These are phyloP conservation scores for Brienomyrus longianalis DNA, from an alignment of 2,113 vertebrate genomes.

Conservation along the genomic window DNA sequence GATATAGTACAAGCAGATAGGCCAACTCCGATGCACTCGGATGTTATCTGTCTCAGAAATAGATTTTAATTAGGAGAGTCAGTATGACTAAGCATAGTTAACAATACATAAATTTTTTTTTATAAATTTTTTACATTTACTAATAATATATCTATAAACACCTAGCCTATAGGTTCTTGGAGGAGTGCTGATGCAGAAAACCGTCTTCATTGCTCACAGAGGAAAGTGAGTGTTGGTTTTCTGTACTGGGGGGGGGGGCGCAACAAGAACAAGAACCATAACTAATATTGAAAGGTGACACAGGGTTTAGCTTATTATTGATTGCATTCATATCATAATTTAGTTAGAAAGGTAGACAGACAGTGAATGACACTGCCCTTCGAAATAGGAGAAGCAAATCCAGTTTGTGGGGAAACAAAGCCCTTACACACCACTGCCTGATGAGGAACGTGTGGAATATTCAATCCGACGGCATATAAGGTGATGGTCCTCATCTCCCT, in stretches of 20 bases:
- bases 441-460: conserved; percentile 75
- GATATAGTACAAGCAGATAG: not conserved
- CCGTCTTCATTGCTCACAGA: not conserved
- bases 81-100: not conserved
- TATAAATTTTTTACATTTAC: too few species aligned
- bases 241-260: not conserved
- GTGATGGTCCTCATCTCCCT: conserved; percentile 85
- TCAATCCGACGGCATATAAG: conserved; percentile 89
- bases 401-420: not conserved
- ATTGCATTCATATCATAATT: not conserved
- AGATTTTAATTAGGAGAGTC: not conserved
- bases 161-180: not conserved
- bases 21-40: conserved; percentile 23
- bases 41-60: not conserved
- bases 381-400: not conserved
- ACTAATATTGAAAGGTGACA: not conserved
- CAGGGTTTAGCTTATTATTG: not conserved
- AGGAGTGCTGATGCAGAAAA: not conserved
- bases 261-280: not conserved
- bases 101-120: not conserved
- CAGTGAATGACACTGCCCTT: not conserved
- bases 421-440: conserved; percentile 77
- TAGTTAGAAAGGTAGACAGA: not conserved
- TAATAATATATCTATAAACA: not conserved
- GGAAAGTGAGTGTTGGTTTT: not conserved